Evolutionary conservation across 1,140 invertebrate genomes (phyloP).

Genomic region (Bombus sylvicola): DNA sequence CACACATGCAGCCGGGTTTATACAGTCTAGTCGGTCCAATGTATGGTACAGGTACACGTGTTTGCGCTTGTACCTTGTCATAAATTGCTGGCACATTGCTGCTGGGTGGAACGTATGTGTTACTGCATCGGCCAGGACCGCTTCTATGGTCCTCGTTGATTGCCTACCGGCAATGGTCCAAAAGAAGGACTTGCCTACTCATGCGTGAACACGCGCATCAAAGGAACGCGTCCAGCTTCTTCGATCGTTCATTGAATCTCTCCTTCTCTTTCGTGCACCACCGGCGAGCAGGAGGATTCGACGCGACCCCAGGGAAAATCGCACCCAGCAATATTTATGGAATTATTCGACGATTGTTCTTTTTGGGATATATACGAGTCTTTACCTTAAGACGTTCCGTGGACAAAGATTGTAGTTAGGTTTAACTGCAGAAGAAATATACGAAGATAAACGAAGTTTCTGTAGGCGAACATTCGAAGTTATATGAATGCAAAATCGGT

Average conservation of each 20-base stretch:
- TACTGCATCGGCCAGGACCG: slow-evolving; percentile 39
- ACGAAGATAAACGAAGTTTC: too few relatives aligned
- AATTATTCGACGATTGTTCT: slow-evolving; percentile 20
- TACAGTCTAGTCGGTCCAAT: not conserved
- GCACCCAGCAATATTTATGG: slow-evolving; percentile 24
- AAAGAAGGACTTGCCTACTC: slow-evolving; percentile 55
- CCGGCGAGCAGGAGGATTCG: not conserved
- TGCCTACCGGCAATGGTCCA: slow-evolving; percentile 29
- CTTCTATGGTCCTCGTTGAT: slow-evolving; percentile 38
- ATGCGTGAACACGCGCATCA: slow-evolving; percentile 64
- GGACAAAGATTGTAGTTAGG: too few relatives aligned
- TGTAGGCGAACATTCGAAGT: not conserved
- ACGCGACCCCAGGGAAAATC: not conserved
- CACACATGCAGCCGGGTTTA: not conserved
- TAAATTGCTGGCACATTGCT: slow-evolving; percentile 59
- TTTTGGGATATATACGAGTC: too few relatives aligned
- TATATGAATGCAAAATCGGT: not conserved
- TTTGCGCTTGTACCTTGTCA: slow-evolving; percentile 51
- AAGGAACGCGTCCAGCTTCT: slow-evolving; percentile 63
- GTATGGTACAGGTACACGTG: not conserved
- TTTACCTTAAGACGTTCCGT: too few relatives aligned
- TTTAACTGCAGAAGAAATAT: too few relatives aligned
- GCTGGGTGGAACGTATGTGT: slow-evolving; percentile 38
- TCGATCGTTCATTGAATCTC: slow-evolving; percentile 70
- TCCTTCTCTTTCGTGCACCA: slow-evolving; percentile 28